Evolutionary conservation across 2,113 vertebrate genomes (phyloP).

Genomic region (Bucco capensis): DNA sequence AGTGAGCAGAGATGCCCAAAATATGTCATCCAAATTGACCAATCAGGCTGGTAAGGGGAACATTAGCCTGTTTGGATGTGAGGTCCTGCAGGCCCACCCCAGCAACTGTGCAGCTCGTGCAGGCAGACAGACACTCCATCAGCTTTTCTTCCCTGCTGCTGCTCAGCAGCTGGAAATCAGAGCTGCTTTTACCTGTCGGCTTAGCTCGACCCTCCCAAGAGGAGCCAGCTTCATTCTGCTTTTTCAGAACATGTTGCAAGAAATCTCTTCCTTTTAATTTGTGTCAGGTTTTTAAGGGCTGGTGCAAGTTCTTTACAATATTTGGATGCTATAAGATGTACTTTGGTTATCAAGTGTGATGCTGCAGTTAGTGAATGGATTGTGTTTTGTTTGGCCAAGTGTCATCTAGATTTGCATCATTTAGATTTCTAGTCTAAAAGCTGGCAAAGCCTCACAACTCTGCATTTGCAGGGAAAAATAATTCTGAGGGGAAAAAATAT

Average conservation of each 20-base stretch:
- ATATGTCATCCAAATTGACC: conserved; percentile 76
- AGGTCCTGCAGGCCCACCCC: not conserved
- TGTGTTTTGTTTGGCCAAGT: not conserved
- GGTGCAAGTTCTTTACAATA: not conserved
- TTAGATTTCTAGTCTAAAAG: not conserved
- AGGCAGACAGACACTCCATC: not conserved
- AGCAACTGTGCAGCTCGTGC: conserved; percentile 14
- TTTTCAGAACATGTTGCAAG: not conserved
- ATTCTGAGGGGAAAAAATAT: not conserved
- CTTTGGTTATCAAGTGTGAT: not conserved
- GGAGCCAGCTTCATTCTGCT: not conserved
- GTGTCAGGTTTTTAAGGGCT: not conserved
- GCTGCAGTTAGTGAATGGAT: not conserved
- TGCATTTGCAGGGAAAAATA: not conserved
- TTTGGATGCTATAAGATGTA: not conserved
- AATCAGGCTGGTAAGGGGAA: conserved; percentile 54
- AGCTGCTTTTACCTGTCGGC: not conserved
- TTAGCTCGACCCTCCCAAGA: not conserved
- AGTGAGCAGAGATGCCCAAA: conserved; percentile 73
- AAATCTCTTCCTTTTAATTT: not conserved
- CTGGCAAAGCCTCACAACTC: not conserved
- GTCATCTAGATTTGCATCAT: not conserved
- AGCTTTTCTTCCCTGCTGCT: not conserved
- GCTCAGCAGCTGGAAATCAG: not conserved
- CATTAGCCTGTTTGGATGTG: conserved; percentile 17